phyloP scores from a whole-genome alignment of 1,140 invertebrate genomes.

The Yoshiicerus persimilis region DNA sequence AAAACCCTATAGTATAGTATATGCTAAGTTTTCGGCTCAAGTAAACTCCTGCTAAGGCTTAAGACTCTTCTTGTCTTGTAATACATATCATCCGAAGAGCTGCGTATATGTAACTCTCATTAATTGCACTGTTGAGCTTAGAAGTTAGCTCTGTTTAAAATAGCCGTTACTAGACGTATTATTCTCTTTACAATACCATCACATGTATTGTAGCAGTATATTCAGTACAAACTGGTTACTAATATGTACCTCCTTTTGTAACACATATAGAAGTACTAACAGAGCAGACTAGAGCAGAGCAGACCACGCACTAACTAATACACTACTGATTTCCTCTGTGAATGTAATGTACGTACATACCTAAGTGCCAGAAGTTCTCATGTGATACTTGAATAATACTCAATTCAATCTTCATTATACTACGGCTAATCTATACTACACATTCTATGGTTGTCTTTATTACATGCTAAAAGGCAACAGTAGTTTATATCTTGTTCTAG shows the following conservation, averaged over 20 bases:
- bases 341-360: neutral
- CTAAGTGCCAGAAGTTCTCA: neutral
- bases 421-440: neutral
- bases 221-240: neutral
- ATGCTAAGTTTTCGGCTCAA: neutral
- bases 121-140: neutral
- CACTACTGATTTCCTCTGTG: neutral
- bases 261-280: neutral
- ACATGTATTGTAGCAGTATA: neutral
- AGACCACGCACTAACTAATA: neutral
- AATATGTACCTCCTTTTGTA: neutral
- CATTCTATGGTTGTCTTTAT: too few species aligned
- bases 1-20: neutral
- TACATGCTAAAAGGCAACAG: neutral
- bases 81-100: neutral
- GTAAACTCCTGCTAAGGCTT: neutral
- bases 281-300: neutral
- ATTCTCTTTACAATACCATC: neutral
- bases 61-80: neutral
- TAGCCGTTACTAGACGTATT: neutral
- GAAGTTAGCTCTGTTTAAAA: too few species aligned
- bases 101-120: neutral
- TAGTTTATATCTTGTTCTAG: too few species aligned
- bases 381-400: constrained; percentile 4
- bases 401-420: neutral